Evolutionary conservation across 1,140 invertebrate species (phyloP).

Genomic region (Monomorium pharaonis): DNA sequence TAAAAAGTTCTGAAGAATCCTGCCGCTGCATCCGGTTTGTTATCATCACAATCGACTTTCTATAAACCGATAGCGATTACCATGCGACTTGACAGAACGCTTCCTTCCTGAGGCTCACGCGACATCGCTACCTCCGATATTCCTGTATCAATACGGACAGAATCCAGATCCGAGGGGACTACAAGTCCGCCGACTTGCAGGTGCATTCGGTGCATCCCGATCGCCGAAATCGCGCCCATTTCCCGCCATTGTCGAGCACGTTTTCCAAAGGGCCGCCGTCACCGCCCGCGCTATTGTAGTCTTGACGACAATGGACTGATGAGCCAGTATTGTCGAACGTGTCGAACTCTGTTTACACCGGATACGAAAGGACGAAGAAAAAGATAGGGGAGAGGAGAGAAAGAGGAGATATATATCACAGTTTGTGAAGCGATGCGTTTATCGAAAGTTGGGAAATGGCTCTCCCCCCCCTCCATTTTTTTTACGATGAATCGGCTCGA

Average conservation of each 20-base stretch:
- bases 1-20: not conserved
- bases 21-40: not conserved
- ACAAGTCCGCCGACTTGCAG: not conserved
- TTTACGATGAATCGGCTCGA: not conserved
- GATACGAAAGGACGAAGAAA: constrained; percentile 13
- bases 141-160: not conserved
- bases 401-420: not conserved
- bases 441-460: not conserved
- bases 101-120: constrained; percentile 1
- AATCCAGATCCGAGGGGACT: constrained; percentile 4
- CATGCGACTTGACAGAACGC: not conserved
- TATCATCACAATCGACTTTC: constrained; percentile 16
- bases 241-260: constrained; percentile 63
- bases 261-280: constrained; percentile 62
- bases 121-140: constrained; percentile 12
- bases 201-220: constrained; percentile 41
- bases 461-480: not conserved
- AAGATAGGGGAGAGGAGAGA: not conserved
- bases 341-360: constrained; percentile 65
- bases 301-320: constrained; percentile 73
- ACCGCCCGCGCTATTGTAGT: constrained; percentile 66
- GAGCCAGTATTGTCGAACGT: constrained; percentile 72
- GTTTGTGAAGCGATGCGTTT: not conserved
- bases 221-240: constrained; percentile 43
- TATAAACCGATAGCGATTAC: constrained; percentile 29